Percentiles rank a stretch among this genome's conserved stretches.
Conservation (phyloP, 2,797 vertebrate species). For the Clarias pachynema region DNA sequence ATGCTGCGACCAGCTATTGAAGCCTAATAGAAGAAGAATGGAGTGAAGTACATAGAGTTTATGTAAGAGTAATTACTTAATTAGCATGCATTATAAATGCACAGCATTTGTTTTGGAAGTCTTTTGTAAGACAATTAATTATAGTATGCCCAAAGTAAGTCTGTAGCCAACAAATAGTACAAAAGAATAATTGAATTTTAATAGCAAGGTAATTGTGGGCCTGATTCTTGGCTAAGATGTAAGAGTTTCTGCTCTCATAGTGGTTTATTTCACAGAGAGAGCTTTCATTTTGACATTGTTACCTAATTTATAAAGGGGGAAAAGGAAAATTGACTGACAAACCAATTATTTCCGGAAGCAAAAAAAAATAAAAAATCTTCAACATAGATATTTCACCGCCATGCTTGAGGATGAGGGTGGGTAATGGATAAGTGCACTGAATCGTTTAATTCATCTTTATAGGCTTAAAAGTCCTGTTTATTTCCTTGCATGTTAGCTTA, state of each 20-base stretch:
- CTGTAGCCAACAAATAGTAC: slow-evolving; percentile 16
- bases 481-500: slow-evolving; percentile 20
- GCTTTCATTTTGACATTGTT: background rate
- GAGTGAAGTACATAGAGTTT: slow-evolving; percentile 8
- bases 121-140: slow-evolving; percentile 2
- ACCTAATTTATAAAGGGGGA: background rate
- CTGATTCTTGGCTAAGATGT: background rate
- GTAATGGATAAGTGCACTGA: background rate
- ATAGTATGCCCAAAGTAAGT: background rate
- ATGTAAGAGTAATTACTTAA: slow-evolving; percentile 28
- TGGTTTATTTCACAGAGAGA: background rate
- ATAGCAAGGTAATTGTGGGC: background rate
- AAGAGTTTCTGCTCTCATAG: background rate
- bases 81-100: slow-evolving; percentile 23
- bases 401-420: background rate
- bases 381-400: background rate
- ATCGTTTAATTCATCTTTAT: slow-evolving; percentile 14
- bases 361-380: background rate
- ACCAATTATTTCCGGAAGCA: background rate
- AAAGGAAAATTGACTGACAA: slow-evolving; percentile 1
- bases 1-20: background rate
- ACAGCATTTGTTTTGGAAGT: slow-evolving; percentile 8
- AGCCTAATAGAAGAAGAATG: slow-evolving; percentile 3
- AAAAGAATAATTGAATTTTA: slow-evolving; percentile 21
- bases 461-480: background rate